Evolutionary conservation across 2,113 vertebrate species (phyloP).

Genomic region (Ophthalmolycus amberensis): DNA sequence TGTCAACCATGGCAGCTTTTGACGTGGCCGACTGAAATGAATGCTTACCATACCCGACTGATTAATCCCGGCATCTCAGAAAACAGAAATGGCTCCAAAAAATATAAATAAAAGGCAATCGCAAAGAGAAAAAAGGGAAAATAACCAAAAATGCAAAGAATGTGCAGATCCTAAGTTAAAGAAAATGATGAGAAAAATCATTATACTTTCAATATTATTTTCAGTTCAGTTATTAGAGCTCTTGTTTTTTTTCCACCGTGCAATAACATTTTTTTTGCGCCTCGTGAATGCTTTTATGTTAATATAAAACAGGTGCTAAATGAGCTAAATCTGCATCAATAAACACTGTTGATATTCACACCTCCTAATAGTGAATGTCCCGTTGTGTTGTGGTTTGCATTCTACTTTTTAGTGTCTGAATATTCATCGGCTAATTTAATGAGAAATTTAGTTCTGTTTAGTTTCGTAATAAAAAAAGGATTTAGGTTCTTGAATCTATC

Average conservation of each 20-base stretch:
- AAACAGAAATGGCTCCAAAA: slow-evolving; percentile 2
- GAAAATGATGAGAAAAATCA: neutral
- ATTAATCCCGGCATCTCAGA: slow-evolving; percentile 39
- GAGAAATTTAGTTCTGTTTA: slow-evolving; percentile 27
- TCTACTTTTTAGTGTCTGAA: neutral
- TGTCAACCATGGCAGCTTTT: slow-evolving; percentile 52
- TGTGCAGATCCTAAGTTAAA: neutral
- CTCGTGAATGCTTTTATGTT: neutral
- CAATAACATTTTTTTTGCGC: neutral
- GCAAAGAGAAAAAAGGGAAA: neutral
- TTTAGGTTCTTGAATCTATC: slow-evolving; percentile 20
- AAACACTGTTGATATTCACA: neutral
- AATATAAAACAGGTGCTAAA: neutral
- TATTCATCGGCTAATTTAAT: slow-evolving; percentile 20
- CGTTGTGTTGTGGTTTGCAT: slow-evolving; percentile 17
- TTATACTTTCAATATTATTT: neutral
- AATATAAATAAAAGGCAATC: neutral
- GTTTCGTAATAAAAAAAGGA: slow-evolving; percentile 12
- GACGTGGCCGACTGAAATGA: slow-evolving; percentile 47
- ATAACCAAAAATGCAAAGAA: slow-evolving; percentile 3
- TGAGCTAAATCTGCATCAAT: slow-evolving; percentile 13
- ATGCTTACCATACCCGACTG: slow-evolving; percentile 40
- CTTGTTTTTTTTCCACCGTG: neutral
- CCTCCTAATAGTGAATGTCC: slow-evolving; percentile 3
- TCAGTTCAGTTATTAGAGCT: neutral